Conservation (phyloP, 1,140 invertebrate genomes). For the Drosophila teissieri region DNA sequence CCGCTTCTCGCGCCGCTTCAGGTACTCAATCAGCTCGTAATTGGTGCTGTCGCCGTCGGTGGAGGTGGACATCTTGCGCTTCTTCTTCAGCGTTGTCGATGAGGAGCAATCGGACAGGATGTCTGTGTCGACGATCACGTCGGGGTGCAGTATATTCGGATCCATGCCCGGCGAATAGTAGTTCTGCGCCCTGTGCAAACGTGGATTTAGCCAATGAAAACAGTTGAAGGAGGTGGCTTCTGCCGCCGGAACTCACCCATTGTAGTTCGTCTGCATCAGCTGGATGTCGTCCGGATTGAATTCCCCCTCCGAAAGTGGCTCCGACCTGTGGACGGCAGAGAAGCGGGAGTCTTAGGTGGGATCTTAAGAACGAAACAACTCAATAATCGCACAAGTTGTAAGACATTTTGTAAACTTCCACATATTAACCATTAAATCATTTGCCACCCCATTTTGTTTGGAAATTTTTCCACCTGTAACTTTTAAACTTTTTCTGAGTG, state of each 20-base stretch:
- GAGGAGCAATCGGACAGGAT: conserved; percentile 80
- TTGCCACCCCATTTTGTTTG: no score
- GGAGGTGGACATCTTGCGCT: conserved; percentile 79
- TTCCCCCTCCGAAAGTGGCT: conserved; percentile 79
- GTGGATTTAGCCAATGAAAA: background rate
- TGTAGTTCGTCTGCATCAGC: conserved; percentile 80
- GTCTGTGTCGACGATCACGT: conserved; percentile 82
- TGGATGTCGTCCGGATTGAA: conserved; percentile 83
- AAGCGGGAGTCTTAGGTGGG: no score
- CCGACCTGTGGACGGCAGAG: conserved; percentile 57
- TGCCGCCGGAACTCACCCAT: conserved; percentile 62
- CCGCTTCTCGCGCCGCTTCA: conserved; percentile 77
- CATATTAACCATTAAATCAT: no score
- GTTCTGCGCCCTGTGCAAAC: conserved; percentile 66
- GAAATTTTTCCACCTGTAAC: no score
- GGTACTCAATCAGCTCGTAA: conserved; percentile 82
- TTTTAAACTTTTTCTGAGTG: no score
- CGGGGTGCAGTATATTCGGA: conserved; percentile 78
- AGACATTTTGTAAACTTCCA: no score
- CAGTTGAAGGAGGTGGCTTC: no score
- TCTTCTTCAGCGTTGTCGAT: conserved; percentile 66
- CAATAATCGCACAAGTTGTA: no score
- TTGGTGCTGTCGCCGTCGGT: conserved; percentile 83
- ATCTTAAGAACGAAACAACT: no score
- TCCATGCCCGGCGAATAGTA: conserved; percentile 77